Conservation (phyloP, 2,797 vertebrate species). For the Diplodus sargus region DNA sequence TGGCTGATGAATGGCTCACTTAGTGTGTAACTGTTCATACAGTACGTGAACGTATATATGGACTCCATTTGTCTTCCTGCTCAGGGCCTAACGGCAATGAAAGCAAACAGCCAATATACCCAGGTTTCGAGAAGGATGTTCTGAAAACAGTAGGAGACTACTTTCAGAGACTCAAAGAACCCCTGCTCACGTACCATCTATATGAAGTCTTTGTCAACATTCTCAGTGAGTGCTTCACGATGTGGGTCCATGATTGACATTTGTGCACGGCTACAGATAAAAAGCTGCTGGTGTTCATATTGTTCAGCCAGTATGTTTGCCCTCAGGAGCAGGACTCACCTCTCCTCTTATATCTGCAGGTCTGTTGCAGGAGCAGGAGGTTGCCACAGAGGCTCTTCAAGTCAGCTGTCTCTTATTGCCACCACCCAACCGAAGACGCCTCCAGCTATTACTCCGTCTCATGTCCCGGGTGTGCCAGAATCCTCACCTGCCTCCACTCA, state of each 20-base stretch:
- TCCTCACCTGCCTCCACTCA: constrained; percentile 89
- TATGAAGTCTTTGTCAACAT: constrained; percentile 96
- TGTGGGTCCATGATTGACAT: not conserved
- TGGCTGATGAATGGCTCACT: not conserved
- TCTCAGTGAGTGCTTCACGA: constrained; percentile 87
- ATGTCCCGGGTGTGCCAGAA: constrained; percentile 92
- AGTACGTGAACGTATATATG: too few relatives aligned
- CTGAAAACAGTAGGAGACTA: constrained; percentile 94
- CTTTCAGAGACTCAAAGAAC: constrained; percentile 91
- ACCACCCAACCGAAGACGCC: constrained; percentile 90
- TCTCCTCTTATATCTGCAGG: constrained; percentile 59
- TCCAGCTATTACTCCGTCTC: constrained; percentile 93
- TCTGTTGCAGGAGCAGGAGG: constrained; percentile 86
- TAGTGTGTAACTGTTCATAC: not conserved
- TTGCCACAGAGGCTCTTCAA: constrained; percentile 92
- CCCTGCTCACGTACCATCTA: constrained; percentile 92
- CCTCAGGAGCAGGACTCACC: not conserved
- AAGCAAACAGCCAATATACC: constrained; percentile 90
- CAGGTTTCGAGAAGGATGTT: constrained; percentile 94
- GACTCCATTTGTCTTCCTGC: constrained; percentile 10
- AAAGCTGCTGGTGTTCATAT: constrained; percentile 16
- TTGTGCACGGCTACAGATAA: not conserved
- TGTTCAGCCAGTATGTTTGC: not conserved
- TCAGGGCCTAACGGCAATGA: constrained; percentile 85
- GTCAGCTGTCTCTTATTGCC: constrained; percentile 92